Evolutionary conservation across 1,140 invertebrate genomes (phyloP).

Genomic region (Penaeus chinensis): DNA sequence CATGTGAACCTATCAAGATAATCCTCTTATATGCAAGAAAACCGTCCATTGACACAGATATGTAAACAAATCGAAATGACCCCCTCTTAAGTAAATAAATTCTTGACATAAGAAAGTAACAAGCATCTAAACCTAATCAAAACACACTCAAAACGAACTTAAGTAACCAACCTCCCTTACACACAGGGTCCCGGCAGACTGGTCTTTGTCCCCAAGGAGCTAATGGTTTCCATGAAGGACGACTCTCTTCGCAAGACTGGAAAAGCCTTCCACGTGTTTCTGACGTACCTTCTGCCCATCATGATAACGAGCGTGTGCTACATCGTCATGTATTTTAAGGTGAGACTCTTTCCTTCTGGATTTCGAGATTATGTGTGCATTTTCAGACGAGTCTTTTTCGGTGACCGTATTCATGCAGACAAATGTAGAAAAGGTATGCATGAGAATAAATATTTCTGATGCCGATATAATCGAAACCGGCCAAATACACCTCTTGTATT

Average conservation of each 20-base stretch:
- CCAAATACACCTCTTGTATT: no score
- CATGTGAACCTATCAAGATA: no score
- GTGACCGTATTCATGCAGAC: neutral
- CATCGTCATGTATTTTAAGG: slow-evolving; percentile 46
- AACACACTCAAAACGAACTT: neutral
- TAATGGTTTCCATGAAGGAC: slow-evolving; percentile 48
- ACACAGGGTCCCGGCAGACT: slow-evolving; percentile 32
- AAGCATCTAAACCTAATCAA: no score
- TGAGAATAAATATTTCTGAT: no score
- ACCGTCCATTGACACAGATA: no score
- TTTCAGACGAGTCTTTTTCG: neutral
- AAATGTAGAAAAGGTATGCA: no score
- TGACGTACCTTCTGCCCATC: slow-evolving; percentile 51
- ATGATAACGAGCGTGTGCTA: slow-evolving; percentile 51
- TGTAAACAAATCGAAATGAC: no score
- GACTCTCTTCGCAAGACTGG: slow-evolving; percentile 4
- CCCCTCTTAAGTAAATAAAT: no score
- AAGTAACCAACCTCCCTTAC: neutral
- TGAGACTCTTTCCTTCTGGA: neutral
- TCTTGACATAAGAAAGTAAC: no score
- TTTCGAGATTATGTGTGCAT: neutral
- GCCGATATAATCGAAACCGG: no score
- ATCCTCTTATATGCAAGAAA: no score
- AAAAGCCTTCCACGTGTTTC: slow-evolving; percentile 42
- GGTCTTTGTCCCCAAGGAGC: slow-evolving; percentile 29